These are phyloP conservation scores for Drosophila setifemur DNA, from an alignment of 1,140 invertebrate species.

Conservation along the genomic window DNA sequence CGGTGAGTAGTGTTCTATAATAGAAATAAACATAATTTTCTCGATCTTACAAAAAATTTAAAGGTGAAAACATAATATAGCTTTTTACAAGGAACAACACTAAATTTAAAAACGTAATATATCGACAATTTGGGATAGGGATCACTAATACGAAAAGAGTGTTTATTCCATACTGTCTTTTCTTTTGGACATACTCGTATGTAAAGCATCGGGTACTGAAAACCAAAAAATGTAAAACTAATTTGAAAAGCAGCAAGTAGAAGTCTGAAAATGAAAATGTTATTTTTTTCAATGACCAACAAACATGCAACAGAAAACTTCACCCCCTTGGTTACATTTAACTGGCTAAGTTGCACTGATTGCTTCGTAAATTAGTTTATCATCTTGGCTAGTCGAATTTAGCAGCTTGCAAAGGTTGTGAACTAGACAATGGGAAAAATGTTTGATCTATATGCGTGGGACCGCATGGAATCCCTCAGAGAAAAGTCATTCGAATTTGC, in stretches of 20 bases:
- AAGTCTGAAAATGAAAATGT: not conserved
- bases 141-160: too few species aligned
- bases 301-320: not conserved
- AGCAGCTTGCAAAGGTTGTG: constrained; percentile 41
- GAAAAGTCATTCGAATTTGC: constrained; percentile 8
- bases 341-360: not conserved
- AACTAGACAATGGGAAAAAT: constrained; percentile 53
- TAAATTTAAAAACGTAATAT: too few species aligned
- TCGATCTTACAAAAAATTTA: too few species aligned
- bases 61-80: too few species aligned
- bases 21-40: not conserved
- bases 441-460: constrained; percentile 12
- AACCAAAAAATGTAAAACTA: not conserved
- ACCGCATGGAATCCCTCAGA: constrained; percentile 16
- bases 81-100: too few species aligned
- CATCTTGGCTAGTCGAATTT: constrained; percentile 7
- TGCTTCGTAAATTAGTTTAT: constrained; percentile 19
- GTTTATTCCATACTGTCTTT: too few species aligned
- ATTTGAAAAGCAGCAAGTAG: not conserved
- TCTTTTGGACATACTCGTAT: too few species aligned
- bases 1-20: constrained; percentile 86
- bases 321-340: not conserved
- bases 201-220: too few species aligned
- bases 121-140: too few species aligned
- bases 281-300: not conserved